Evolutionary conservation across 2,797 vertebrate genomes (phyloP).

Genomic region (Halcyon chelicuti): DNA sequence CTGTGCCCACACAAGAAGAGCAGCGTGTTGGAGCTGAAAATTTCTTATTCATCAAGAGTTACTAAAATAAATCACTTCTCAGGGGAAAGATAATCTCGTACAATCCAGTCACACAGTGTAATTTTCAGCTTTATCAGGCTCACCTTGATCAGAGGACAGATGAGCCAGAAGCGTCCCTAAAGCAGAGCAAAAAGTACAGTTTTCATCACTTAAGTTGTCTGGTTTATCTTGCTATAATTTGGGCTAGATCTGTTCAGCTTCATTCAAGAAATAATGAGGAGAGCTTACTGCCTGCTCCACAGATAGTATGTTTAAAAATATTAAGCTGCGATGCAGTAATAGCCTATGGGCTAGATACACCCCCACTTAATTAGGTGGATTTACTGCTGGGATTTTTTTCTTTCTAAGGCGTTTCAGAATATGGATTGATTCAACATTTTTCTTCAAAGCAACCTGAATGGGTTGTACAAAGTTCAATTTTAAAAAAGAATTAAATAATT

Average conservation of each 20-base stretch:
- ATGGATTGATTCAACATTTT: slow-evolving; percentile 47
- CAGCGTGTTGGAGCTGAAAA: not conserved
- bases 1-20: not conserved
- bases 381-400: slow-evolving; percentile 66
- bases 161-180: slow-evolving; percentile 45
- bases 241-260: slow-evolving; percentile 48
- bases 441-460: slow-evolving; percentile 33
- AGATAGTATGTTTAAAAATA: slow-evolving; percentile 48
- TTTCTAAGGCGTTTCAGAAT: slow-evolving; percentile 29
- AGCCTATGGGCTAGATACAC: slow-evolving; percentile 39
- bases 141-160: slow-evolving; percentile 65
- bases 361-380: slow-evolving; percentile 58
- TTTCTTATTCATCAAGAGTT: slow-evolving; percentile 56
- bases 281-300: slow-evolving; percentile 14
- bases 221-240: slow-evolving; percentile 53
- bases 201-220: slow-evolving; percentile 51
- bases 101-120: slow-evolving; percentile 25
- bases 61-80: slow-evolving; percentile 64
- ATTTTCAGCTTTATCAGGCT: slow-evolving; percentile 62
- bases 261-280: slow-evolving; percentile 63
- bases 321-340: slow-evolving; percentile 37
- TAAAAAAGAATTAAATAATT: not conserved
- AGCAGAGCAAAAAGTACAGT: slow-evolving; percentile 37
- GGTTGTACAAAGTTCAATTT: not conserved
- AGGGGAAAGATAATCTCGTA: slow-evolving; percentile 47